Evolutionary conservation across 2,797 vertebrate genomes (phyloP).

Genomic region (Eulemur mongoz): DNA sequence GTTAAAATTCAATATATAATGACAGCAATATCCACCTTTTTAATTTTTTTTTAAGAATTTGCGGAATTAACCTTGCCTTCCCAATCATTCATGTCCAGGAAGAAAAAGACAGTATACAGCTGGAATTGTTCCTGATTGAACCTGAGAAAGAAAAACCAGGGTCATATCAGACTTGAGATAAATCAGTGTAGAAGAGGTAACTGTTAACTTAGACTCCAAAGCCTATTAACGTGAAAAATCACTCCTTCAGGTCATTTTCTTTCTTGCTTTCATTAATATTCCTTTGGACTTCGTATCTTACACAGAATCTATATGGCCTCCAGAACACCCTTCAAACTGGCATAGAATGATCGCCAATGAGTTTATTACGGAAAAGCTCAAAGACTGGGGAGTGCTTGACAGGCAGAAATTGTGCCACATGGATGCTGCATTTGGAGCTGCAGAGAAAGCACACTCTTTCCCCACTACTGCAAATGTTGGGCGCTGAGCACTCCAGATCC

Average conservation of each 20-base stretch:
- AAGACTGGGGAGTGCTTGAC: no score
- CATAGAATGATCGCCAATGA: background rate
- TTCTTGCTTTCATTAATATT: background rate
- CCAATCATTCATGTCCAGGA: background rate
- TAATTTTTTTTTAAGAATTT: background rate
- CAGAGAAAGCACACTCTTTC: fast-evolving
- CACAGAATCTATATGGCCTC: fast-evolving
- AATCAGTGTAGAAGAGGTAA: background rate
- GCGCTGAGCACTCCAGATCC: fast-evolving
- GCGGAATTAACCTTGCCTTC: background rate
- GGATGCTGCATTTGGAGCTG: fast-evolving
- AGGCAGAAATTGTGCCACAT: no score
- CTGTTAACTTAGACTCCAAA: background rate
- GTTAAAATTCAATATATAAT: background rate
- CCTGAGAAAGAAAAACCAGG: background rate
- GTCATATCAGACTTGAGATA: no score
- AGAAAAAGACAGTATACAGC: fast-evolving
- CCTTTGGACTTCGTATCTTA: background rate
- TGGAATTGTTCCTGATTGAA: background rate
- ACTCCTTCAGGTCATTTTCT: background rate
- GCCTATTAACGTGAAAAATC: background rate
- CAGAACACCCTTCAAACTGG: background rate
- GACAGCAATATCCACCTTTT: background rate
- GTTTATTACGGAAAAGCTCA: background rate
- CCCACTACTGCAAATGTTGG: background rate